Base-by-base conservation (phyloP, 1,140 invertebrate genomes). In the Drosophila asahinai region DNA sequence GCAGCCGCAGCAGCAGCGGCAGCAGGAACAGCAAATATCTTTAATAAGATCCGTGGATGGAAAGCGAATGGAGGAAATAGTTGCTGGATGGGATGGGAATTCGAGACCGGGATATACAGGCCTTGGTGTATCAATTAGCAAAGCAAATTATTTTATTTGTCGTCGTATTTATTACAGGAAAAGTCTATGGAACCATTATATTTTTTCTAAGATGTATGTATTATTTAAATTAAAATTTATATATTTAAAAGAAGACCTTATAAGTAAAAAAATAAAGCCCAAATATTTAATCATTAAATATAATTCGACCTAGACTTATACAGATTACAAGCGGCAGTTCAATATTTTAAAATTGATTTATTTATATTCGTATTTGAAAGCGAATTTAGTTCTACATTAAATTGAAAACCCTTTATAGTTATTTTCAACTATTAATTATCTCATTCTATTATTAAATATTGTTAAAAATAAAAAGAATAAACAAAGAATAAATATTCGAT, bases 1-100 rank as follows among this genome's bases (percentile, higher is more conserved):
- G 17, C 52, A 5, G 12, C 52, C 15, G 2, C 17, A 5, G 51
- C 3, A 8, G 19, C 14, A 57, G 33, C 3, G 3, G 17, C 11
- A 55, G 43, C 36, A 52, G 61, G 40, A 70, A 57, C 43, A 30
- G 68, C 30, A 27, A 72, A 73, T 38, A 60, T 27, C 58, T 74
- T 73, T 74, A 73, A 73, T 74, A 73, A 73, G 71, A 48, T 70
- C 33, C 66, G 58, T 63, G 58, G 58, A n/a, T n/a, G 36, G 45
- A 30, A 48, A 30, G 43, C 60, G 63, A 70, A 62, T 45, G 63
- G 40, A 33, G 58, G 57, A 65, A 65, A 65, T 65, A 22, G 38
- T 62, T 12, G 22, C 22, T 43, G 14, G 17, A 8, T 62, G 61
- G 19, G 36, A 63, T 63, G 57, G 57, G 17, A 63, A 33, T n/a